A percentile compares a stretch with the other conserved stretches of the same genome.
Evolutionary conservation across 2,888 invertebrate genomes (phyloP).

Genomic region (Drosophila anomalata): DNA sequence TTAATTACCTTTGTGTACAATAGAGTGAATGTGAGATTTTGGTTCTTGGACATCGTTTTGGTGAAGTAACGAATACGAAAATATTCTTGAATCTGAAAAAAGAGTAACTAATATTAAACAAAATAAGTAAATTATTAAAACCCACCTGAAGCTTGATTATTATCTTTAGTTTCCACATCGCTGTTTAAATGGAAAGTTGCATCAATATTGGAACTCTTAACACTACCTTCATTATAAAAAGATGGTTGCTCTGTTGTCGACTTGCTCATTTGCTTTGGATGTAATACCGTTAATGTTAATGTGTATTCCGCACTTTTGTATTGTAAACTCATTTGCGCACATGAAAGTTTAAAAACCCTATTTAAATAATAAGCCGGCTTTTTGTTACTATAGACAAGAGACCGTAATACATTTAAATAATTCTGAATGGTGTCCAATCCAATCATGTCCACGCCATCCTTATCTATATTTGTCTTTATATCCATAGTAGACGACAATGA

Average conservation of each 20-base stretch:
- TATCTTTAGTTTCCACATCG: slow-evolving; percentile 18
- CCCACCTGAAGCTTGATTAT: slow-evolving; percentile 48
- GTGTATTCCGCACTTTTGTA: slow-evolving; percentile 98
- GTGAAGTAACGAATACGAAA: slow-evolving; percentile 83
- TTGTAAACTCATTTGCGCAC: slow-evolving; percentile 96
- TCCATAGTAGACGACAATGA: slow-evolving; percentile 82
- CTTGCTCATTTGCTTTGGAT: slow-evolving; percentile 87
- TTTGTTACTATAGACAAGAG: slow-evolving; percentile 95
- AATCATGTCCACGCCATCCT: slow-evolving; percentile 90
- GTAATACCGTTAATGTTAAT: slow-evolving; percentile 95
- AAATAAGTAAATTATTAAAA: not conserved
- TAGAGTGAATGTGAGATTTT: slow-evolving; percentile 79
- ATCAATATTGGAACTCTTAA: slow-evolving; percentile 35
- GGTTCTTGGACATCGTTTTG: slow-evolving; percentile 83
- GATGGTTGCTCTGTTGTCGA: slow-evolving; percentile 83
- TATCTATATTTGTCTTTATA: slow-evolving; percentile 90
- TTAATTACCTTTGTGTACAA: slow-evolving; percentile 77
- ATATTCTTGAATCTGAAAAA: slow-evolving; percentile 83
- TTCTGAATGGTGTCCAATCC: slow-evolving; percentile 82
- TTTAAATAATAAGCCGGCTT: slow-evolving; percentile 98
- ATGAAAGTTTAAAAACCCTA: slow-evolving; percentile 97
- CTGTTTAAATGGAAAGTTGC: slow-evolving; percentile 39
- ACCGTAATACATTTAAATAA: slow-evolving; percentile 82
- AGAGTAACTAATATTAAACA: not conserved
- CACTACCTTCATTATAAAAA: slow-evolving; percentile 83